These are phyloP conservation scores for Wasmannia auropunctata DNA, from an alignment of 1,140 invertebrate species.

Conservation along the genomic window DNA sequence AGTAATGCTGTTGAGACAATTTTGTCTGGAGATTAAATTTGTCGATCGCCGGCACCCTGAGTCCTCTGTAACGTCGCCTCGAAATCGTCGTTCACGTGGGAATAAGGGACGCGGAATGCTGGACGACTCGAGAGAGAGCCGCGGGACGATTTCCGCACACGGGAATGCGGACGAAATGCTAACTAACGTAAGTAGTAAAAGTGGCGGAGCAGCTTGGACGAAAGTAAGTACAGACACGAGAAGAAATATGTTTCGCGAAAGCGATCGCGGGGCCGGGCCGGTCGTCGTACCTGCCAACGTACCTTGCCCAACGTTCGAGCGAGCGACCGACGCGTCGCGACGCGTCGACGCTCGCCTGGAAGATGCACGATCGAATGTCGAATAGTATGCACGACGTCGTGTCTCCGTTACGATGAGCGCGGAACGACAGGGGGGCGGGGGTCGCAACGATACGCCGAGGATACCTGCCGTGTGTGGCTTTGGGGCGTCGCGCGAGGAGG, in stretches of 20 bases:
- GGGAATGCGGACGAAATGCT: not conserved
- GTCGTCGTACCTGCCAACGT: constrained; percentile 43
- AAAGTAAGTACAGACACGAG: constrained; percentile 45
- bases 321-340: not conserved
- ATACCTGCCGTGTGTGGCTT: not conserved
- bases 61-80: not conserved
- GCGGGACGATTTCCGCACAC: constrained; percentile 38
- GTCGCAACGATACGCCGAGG: not conserved
- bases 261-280: not conserved
- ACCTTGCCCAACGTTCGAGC: constrained; percentile 1
- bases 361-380: constrained; percentile 54
- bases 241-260: constrained; percentile 47
- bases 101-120: constrained; percentile 28
- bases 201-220: constrained; percentile 26
- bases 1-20: not conserved
- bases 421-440: not conserved
- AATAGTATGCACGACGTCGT: constrained; percentile 37
- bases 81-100: not conserved
- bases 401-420: constrained; percentile 34
- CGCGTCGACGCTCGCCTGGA: constrained; percentile 29
- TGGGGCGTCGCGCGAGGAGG: not conserved
- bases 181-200: constrained; percentile 25
- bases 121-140: constrained; percentile 36
- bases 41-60: not conserved
- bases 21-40: not conserved